Evolutionary conservation across 2,888 invertebrate genomes (phyloP).

Genomic region (Cryptocephalus primarius): DNA sequence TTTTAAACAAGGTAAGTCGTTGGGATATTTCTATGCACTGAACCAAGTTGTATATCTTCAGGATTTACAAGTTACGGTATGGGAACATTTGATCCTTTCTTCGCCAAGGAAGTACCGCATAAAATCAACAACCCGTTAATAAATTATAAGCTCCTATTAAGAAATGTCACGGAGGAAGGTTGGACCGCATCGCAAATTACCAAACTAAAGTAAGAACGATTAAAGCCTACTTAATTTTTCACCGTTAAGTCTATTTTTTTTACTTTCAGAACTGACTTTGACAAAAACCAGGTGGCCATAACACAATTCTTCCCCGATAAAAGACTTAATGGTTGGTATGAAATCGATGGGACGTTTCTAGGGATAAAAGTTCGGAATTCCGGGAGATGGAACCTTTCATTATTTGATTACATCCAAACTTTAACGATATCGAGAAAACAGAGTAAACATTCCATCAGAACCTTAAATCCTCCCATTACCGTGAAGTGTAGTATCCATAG

Average conservation of each 20-base stretch:
- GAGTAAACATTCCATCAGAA: slow-evolving; percentile 28
- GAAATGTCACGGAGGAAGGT: slow-evolving; percentile 63
- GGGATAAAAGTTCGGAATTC: slow-evolving; percentile 50
- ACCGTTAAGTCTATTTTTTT: not conserved
- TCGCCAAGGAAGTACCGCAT: slow-evolving; percentile 53
- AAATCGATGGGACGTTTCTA: slow-evolving; percentile 50
- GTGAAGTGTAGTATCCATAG: slow-evolving; percentile 63
- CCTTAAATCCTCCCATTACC: slow-evolving; percentile 36
- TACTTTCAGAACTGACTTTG: slow-evolving; percentile 48
- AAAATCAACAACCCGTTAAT: slow-evolving; percentile 50
- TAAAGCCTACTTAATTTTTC: not conserved
- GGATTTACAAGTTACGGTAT: slow-evolving; percentile 64
- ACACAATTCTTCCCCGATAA: slow-evolving; percentile 79
- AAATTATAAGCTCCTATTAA: slow-evolving; percentile 60
- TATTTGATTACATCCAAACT: slow-evolving; percentile 57
- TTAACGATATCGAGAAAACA: slow-evolving; percentile 50
- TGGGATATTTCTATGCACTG: not conserved
- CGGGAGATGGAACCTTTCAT: slow-evolving; percentile 65
- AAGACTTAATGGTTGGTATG: slow-evolving; percentile 56
- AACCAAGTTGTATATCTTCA: slow-evolving; percentile 24
- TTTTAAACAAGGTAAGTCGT: slow-evolving; percentile 53
- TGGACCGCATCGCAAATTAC: slow-evolving; percentile 69
- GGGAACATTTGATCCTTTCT: slow-evolving; percentile 70
- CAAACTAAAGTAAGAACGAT: slow-evolving; percentile 50
- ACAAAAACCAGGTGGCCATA: slow-evolving; percentile 55